Evolutionary conservation across 2,797 vertebrate species (phyloP).

Genomic region (Antrozous pallidus): DNA sequence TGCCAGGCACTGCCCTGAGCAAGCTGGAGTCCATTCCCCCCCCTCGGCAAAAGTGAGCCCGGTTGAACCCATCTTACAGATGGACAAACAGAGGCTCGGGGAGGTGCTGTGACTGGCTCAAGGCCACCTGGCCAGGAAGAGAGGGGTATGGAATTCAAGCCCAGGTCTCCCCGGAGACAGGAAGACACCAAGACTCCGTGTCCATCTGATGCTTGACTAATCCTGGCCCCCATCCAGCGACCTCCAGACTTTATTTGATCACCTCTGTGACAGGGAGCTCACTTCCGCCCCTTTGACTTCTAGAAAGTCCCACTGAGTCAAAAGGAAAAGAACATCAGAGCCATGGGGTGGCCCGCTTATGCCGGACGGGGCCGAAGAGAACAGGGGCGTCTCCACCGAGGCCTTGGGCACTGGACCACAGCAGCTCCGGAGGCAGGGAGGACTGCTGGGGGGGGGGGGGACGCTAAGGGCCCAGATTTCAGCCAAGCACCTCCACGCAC

Average conservation of each 20-base stretch:
- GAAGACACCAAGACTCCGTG: neutral
- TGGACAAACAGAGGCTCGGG: neutral
- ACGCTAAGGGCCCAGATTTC: neutral
- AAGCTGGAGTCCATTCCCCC: neutral
- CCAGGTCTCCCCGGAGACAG: neutral
- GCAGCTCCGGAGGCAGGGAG: fast-evolving
- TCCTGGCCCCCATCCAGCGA: neutral
- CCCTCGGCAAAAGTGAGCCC: neutral
- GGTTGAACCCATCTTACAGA: neutral
- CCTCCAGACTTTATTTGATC: neutral
- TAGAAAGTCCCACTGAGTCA: neutral
- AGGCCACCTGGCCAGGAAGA: neutral
- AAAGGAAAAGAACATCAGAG: neutral
- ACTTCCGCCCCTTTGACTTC: neutral
- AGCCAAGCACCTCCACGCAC: neutral
- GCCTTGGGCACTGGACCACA: neutral
- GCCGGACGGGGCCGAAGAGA: neutral
- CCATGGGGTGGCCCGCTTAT: neutral
- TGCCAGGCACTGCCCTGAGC: fast-evolving
- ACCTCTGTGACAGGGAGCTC: neutral
- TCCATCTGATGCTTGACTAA: neutral
- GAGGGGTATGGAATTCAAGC: neutral
- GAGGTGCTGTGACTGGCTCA: neutral
- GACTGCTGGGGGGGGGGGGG: neutral
- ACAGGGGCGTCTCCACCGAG: fast-evolving